These are phyloP conservation scores for Cyclophora punctaria DNA, from an alignment of 2,888 invertebrate species.

Conservation along the genomic window DNA sequence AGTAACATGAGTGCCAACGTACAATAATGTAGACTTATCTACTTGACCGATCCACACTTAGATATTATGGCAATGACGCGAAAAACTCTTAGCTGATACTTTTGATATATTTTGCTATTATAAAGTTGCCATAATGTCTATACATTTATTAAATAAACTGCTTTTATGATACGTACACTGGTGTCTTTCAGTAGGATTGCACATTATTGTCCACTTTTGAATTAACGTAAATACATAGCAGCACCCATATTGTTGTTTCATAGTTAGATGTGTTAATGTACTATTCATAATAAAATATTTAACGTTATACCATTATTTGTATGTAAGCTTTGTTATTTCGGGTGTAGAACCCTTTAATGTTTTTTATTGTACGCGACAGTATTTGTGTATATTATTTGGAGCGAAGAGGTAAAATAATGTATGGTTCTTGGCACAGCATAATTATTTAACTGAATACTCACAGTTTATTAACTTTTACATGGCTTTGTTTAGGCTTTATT, in stretches of 20 bases:
- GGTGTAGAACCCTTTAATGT: constrained; percentile 20
- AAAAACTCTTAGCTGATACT: too few relatives aligned
- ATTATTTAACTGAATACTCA: constrained; percentile 4
- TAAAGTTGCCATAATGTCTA: too few relatives aligned
- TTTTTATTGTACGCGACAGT: constrained; percentile 19
- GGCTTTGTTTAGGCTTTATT: constrained; percentile 5
- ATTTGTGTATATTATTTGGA: constrained; percentile 30
- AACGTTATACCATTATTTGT: constrained; percentile 15
- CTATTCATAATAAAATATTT: constrained; percentile 8
- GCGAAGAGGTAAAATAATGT: constrained; percentile 24
- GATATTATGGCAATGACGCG: too few relatives aligned
- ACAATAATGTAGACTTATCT: constrained; percentile 13
- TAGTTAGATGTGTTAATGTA: constrained; percentile 12
- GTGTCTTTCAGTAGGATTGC: too few relatives aligned
- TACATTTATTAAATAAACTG: too few relatives aligned
- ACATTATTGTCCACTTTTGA: not conserved
- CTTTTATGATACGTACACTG: too few relatives aligned
- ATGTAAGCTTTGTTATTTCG: constrained; percentile 24
- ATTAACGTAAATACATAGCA: constrained; percentile 6
- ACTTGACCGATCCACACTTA: not conserved
- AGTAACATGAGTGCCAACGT: constrained; percentile 46
- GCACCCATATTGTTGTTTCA: constrained; percentile 11
- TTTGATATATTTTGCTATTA: too few relatives aligned
- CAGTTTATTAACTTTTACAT: constrained; percentile 4
- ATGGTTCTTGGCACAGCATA: constrained; percentile 51